Evolutionary conservation across 1,140 invertebrate genomes (phyloP), one percentile per base, ranked within the genome.

Genomic region (Dendrolimus kikuchii): DNA sequence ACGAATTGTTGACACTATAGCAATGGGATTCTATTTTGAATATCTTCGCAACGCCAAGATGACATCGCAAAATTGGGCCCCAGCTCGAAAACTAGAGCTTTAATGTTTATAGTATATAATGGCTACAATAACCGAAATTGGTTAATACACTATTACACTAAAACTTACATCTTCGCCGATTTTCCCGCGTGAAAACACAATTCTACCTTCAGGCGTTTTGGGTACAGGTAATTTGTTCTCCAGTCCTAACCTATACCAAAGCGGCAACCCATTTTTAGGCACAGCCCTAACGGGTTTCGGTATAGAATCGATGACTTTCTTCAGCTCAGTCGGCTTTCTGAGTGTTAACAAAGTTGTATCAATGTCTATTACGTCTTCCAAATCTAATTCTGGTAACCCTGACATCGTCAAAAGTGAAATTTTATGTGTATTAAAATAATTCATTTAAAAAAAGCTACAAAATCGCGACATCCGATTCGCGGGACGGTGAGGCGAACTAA

Each of bases 101-200:
- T 23, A 23, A 23, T 23, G 3, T 23, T n/a, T n/a, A n/a, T n/a
- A n/a, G n/a, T 23, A 23, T 3, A 23, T 23, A 23, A 23, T 23
- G 23, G 23, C 23, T 23, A 23, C 23, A 23, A 3, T 23, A 2
- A 23, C 23, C 23, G 23, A 23, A 2, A 23, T 2, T 3, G 23
- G 23, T 23, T 23, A 23, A 1, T 23, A 23, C 2, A 36, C 42
- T 53, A 50, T 50, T 39, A 44, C 40, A 51, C 55, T 49, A n/a
- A 9, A 57, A 73, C 83, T 79, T 56, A 87, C 85, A 54, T 86
- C 81, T 73, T 81, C 80, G 1, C 82, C 85, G n/a, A 86, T 81
- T 65, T 72, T 86, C 6, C 83, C 83, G 10, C 83, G 76, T 5
- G 83, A 78, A 60, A 85, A 87, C 37, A 78, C 43, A 51, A 87